A percentile compares a stretch with the other conserved stretches of the same genome.
Evolutionary conservation across 1,140 invertebrate species (phyloP).

Genomic region (Papilio machaon): DNA sequence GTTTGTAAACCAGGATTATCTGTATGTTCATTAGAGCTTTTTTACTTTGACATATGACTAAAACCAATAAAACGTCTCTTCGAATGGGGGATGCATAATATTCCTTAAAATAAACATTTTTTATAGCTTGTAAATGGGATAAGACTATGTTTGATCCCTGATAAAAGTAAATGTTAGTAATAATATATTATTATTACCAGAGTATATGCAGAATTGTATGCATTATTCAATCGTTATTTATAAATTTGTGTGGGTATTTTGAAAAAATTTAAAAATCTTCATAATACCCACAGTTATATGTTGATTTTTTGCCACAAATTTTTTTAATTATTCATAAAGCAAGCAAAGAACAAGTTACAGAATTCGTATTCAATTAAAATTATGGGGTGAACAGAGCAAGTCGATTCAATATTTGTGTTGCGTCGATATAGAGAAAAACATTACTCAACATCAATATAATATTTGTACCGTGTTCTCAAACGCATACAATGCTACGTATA

Average conservation of each 20-base stretch:
- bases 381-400: neutral
- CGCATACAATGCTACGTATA: conserved; percentile 17
- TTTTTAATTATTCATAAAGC: neutral
- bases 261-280: neutral
- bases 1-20: conserved; percentile 78
- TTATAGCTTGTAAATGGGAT: conserved; percentile 19
- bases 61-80: conserved; percentile 70
- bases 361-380: neutral
- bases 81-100: conserved; percentile 22
- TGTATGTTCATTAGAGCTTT: conserved; percentile 66
- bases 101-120: conserved; percentile 14
- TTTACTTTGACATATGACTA: conserved; percentile 56
- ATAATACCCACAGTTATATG: neutral
- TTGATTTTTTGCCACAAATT: neutral
- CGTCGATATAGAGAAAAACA: neutral
- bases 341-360: neutral
- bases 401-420: neutral
- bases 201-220: conserved; percentile 26
- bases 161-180: conserved; percentile 13
- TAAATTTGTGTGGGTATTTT: neutral
- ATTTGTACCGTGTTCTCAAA: neutral
- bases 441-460: neutral
- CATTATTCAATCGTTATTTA: neutral
- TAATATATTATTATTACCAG: neutral
- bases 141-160: conserved; percentile 15